Evolutionary conservation across 2,888 invertebrate species (phyloP), one percentile per base, ranked within the genome.

Genomic region (Diarsia brunnea): DNA sequence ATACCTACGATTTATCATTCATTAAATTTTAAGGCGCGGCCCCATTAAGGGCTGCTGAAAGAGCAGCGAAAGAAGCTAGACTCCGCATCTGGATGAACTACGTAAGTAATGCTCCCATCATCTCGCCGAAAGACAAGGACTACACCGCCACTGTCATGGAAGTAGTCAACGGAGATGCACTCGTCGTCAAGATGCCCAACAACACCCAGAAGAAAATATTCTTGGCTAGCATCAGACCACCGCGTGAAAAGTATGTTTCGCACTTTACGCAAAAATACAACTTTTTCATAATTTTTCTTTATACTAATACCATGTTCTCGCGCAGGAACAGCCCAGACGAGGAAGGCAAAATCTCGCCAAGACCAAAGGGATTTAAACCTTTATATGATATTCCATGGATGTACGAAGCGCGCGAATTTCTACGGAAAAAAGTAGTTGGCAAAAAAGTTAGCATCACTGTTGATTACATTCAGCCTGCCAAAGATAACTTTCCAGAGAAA

Each of bases 341-440:
- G 69, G 98, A 98, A 87, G 97, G 97, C 24, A 98, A 98, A 89
- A 95, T 97, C n/a, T 95, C 97, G 0, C 97, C 97, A 21, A 97
- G 98, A 81, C 97, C 98, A 5, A 98, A 98, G 94, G 98, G 98
- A 81, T 98, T 96, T 85, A 98, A 99, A 89, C 99, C 99, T 0
- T 97, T 99, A 0, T 99, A 99, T 93, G 99, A 99, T 93, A 98
- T 99, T 91, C 99, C 99, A 2, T 99, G 98, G 97, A 99, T 99
- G 99, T 99, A 98, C 93, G 99, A 99, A 94, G 99, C 99, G 0
- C 97, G 99, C 71, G 99, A 99, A 95, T 99, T 98, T 93, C 97
- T 99, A 55, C 97, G 99, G 63, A 99, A 99, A 93, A 99, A 99
- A 92, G 97, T 99, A 21, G 98, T 99, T 90, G 99, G 99, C 69